These are phyloP conservation scores for Poeciliopsis infans DNA, from an alignment of 2,797 vertebrate species.

Conservation along the genomic window DNA sequence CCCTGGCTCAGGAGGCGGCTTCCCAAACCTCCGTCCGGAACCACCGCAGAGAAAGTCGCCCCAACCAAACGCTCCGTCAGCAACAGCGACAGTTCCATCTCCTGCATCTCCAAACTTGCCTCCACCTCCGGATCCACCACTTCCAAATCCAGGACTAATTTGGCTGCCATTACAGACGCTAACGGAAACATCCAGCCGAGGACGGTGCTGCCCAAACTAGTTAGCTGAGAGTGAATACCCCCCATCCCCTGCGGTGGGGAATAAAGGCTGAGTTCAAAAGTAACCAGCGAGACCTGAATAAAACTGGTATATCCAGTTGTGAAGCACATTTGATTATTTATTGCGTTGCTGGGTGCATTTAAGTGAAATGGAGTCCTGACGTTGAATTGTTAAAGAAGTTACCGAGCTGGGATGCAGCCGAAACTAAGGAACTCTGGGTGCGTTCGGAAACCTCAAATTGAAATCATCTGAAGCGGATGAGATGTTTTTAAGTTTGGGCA, in stretches of 20 bases:
- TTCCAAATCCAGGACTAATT: constrained; percentile 96
- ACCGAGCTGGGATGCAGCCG: constrained; percentile 16
- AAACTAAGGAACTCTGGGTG: constrained; percentile 20
- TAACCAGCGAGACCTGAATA: constrained; percentile 33
- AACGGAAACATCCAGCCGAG: constrained; percentile 99
- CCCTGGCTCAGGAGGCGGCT: constrained; percentile 94
- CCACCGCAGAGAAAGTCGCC: constrained; percentile 83
- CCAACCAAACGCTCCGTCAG: constrained; percentile 82
- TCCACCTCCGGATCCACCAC: constrained; percentile 85
- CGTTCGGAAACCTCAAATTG: constrained; percentile 46
- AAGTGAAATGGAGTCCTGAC: constrained; percentile 5
- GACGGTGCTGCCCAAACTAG: constrained; percentile 98
- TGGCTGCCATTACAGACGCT: constrained; percentile 96
- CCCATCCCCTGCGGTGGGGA: constrained; percentile 41
- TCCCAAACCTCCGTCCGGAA: constrained; percentile 90
- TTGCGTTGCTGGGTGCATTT: constrained; percentile 53
- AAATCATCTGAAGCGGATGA: constrained; percentile 3
- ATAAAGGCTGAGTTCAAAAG: constrained; percentile 2
- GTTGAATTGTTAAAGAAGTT: constrained; percentile 10
- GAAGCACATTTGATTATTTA: constrained; percentile 35
- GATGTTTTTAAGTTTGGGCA: constrained; percentile 34
- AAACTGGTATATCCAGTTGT: constrained; percentile 52
- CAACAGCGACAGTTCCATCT: constrained; percentile 88
- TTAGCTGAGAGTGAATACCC: constrained; percentile 86
- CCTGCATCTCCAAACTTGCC: constrained; percentile 97